Evolutionary conservation across 2,113 vertebrate genomes (phyloP).

Genomic region (Mirza zaza): DNA sequence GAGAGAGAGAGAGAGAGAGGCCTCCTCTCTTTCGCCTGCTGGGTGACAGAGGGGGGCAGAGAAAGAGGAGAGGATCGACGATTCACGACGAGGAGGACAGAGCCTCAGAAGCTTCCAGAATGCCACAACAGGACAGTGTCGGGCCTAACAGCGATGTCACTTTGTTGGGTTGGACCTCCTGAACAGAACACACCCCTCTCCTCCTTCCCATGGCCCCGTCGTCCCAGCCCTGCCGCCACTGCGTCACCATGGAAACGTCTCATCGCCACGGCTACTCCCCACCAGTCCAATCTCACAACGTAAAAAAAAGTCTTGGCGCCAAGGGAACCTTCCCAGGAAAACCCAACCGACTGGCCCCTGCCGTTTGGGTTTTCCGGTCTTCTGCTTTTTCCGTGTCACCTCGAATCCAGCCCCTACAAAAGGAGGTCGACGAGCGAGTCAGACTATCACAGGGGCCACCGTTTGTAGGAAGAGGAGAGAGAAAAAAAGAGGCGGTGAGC

Average conservation of each 20-base stretch:
- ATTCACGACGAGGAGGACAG: constrained; percentile 40
- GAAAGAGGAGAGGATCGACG: constrained; percentile 47
- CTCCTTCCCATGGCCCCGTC: neutral
- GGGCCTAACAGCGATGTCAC: neutral
- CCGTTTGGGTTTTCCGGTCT: neutral
- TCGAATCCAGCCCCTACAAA: neutral
- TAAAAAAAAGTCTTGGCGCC: neutral
- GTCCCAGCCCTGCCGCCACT: neutral
- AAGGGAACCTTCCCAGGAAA: neutral
- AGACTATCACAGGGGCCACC: neutral
- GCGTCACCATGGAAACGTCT: neutral
- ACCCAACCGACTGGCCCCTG: neutral
- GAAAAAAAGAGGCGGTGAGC: neutral
- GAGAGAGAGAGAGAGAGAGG: constrained; percentile 65
- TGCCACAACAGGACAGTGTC: constrained; percentile 1
- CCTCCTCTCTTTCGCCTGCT: constrained; percentile 69
- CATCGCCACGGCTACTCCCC: neutral
- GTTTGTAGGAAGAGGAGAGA: neutral
- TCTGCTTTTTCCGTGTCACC: neutral
- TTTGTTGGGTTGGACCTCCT: neutral
- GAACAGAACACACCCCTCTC: neutral
- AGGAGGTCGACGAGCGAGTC: neutral
- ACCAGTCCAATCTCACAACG: neutral
- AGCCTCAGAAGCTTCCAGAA: constrained; percentile 8
- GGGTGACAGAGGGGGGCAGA: constrained; percentile 13